Evolutionary conservation across 2,888 invertebrate species (phyloP).

Genomic region (Crocallis elinguaria): DNA sequence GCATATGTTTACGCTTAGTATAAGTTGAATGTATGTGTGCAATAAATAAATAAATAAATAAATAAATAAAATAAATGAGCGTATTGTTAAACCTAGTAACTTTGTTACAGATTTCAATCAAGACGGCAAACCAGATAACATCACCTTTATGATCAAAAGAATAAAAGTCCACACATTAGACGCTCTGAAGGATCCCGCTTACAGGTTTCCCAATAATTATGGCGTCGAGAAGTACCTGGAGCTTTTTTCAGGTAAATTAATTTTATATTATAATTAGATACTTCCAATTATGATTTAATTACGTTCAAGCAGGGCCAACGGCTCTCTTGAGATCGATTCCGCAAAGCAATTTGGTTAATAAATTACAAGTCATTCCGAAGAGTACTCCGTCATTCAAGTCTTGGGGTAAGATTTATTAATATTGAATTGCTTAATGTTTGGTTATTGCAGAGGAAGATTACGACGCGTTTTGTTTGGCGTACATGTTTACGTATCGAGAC

Average conservation of each 20-base stretch:
- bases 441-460: slow-evolving; percentile 98
- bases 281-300: slow-evolving; percentile 15
- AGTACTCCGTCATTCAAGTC: slow-evolving; percentile 24
- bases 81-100: slow-evolving; percentile 24
- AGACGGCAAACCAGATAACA: slow-evolving; percentile 95
- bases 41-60: too few relatives aligned
- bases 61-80: too few relatives aligned
- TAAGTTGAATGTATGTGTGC: too few relatives aligned
- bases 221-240: slow-evolving; percentile 99
- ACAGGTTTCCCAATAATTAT: slow-evolving; percentile 97
- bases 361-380: slow-evolving; percentile 42
- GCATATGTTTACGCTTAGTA: too few relatives aligned
- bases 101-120: slow-evolving; percentile 93
- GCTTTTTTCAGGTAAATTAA: slow-evolving; percentile 92
- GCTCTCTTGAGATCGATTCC: slow-evolving; percentile 42
- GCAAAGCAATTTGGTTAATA: slow-evolving; percentile 48
- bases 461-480: slow-evolving; percentile 98
- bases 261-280: slow-evolving; percentile 34
- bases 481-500: slow-evolving; percentile 99
- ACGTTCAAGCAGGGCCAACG: slow-evolving; percentile 41
- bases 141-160: slow-evolving; percentile 97
- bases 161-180: slow-evolving; percentile 96
- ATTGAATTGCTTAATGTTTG: slow-evolving; percentile 41
- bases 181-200: slow-evolving; percentile 93
- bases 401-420: slow-evolving; percentile 31